Base-by-base conservation (phyloP, 2,113 vertebrate species). In the Psammodynastes pulverulentus region DNA sequence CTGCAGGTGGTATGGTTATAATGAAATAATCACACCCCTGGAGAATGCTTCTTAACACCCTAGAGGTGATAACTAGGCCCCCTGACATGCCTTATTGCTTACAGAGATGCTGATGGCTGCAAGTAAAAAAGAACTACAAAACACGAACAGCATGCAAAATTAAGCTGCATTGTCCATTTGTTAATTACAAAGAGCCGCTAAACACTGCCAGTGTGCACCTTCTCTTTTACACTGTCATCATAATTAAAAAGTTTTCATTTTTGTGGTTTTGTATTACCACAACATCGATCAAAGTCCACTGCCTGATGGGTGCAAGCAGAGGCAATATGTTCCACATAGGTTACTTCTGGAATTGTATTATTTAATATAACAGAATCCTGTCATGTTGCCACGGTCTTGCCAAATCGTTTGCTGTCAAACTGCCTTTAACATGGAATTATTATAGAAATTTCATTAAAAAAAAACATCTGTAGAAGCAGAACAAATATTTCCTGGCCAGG, bases 321-420 rank as follows among this genome's bases (percentile, higher is more conserved):
- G 93, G 96, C 97, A 97, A 96, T 97, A 96, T 96, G 97, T 97
- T 98, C 97, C 96, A 85, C 96, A 96, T 51, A 97, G 95, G 96
- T 97, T 97, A 96, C 96, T 98, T 97, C 96, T 97, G 95, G 96
- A 97, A 97, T 96, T 97, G 95, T 96, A 95, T 98, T 97, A 96
- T 96, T 97, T 97, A 95, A 94, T 95, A 91, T 96, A 97, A 97
- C 96, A 95, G 91, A 97, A 86, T 93, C 92, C 94, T 96, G 95
- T 97, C 95, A 95, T 95, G 95, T 94, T 95, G 87, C 92, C 84
- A 95, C 93, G 91, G 79, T 91, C 94, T 91, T 90, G 94, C 93
- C 93, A 94, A 96, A 93, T 95, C 90, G 12, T 92, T 43, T 84
- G 29, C 88, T 94, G 53, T 96, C 52, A 91, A 96, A 93, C 96